Base-by-base conservation (phyloP, 2,797 vertebrate species). In the Myotis planiceps region DNA sequence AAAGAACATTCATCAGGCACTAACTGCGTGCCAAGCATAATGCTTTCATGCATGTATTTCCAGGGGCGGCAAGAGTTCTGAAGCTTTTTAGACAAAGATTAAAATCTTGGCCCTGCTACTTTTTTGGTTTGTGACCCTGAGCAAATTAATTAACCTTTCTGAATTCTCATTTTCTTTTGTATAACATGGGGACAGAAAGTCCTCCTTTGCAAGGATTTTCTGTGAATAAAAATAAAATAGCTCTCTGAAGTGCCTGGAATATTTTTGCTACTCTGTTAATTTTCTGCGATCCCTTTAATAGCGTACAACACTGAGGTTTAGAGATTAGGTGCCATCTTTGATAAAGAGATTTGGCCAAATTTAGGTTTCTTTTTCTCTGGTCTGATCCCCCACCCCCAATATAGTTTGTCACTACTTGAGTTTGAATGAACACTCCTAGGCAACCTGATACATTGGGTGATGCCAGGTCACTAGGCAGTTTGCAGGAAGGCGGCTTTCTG, bases 151-250 rank as follows among this genome's bases (percentile, higher is more conserved):
- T 23, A 72, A 86, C 18, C 3, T 66, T 19, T 74, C 58, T 81
- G 91, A 91, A 23, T 58, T 88, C 66, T n/a, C 25, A 9, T 84
- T 90, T 91, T 51, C n/a, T 92, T 15, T 18, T 47, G 37, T 94
- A 23, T 74, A 55, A 76, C 42, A 32, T 2, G 8, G 21, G 7
- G 1, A 91, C 15, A 69, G 51, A 65, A 95, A 83, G 45, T 69
- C 75, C 81, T 89, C 49, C 39, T 92, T 69, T 60, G 75, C 16
- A 47, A 84, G 71, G 9, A 1, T 42, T 93, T 79, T 91, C 6
- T 39, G 83, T 39, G 23, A 74, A 27, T 72, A 32, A 81, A 89
- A 71, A 42, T 32, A 5, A 72, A 45, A 72, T 9, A 1, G 0
- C 69, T 71, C 42, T 76, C 27, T 5, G 32, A 55, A 78, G 55